Evolutionary conservation across 2,113 vertebrate genomes (phyloP).

Genomic region (Aix galericulata): DNA sequence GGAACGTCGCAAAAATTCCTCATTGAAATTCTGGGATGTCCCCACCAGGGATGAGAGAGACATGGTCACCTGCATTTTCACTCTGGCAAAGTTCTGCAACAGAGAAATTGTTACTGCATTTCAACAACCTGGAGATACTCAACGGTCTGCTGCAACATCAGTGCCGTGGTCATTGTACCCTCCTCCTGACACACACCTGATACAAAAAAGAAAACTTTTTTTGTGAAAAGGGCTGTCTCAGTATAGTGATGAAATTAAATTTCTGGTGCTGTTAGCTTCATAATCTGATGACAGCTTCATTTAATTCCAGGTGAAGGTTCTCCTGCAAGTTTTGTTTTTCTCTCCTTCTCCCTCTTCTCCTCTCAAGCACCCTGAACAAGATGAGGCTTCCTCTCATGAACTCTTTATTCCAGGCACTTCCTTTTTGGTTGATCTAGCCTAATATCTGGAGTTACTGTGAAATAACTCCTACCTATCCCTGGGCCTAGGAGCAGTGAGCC

Average conservation of each 20-base stretch:
- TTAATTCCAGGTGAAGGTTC: not conserved
- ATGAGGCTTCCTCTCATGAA: not conserved
- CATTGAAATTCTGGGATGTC: slow-evolving; percentile 97
- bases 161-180: not conserved
- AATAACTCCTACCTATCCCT: not conserved
- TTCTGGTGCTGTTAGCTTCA: not conserved
- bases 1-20: slow-evolving; percentile 94
- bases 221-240: not conserved
- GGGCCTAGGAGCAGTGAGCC: not conserved
- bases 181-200: not conserved
- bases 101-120: not conserved
- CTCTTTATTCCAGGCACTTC: not conserved
- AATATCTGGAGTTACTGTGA: not conserved
- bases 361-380: not conserved
- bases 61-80: slow-evolving; percentile 99
- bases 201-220: not conserved
- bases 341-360: not conserved
- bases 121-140: not conserved
- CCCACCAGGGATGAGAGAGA: slow-evolving; percentile 97
- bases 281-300: not conserved
- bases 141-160: not conserved
- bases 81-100: slow-evolving; percentile 94
- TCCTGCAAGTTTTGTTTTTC: not conserved
- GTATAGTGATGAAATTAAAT: not conserved
- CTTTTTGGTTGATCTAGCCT: not conserved